Percentiles rank a stretch among this genome's conserved stretches.
Conservation (phyloP, 2,888 invertebrate species). For the Diarsia mendica region DNA sequence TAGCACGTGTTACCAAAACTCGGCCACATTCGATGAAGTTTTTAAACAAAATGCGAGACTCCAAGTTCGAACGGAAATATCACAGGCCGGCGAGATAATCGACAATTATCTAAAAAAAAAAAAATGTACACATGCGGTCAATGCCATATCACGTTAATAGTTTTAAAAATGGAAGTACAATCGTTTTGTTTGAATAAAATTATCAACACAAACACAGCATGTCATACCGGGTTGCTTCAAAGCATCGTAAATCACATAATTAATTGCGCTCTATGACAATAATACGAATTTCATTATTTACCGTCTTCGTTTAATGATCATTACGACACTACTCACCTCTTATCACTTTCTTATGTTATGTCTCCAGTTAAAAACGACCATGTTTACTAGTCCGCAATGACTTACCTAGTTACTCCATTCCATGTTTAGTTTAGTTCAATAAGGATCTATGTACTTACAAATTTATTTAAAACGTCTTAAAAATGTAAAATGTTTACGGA, state of each 20-base stretch:
- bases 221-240: conserved; percentile 11
- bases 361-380: neutral
- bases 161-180: conserved; percentile 24
- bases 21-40: conserved; percentile 49
- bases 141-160: conserved; percentile 31
- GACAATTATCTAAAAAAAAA: conserved; percentile 21
- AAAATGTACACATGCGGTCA: conserved; percentile 29
- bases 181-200: conserved; percentile 17
- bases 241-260: conserved; percentile 1
- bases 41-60: conserved; percentile 43
- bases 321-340: neutral
- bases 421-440: neutral
- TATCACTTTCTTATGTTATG: neutral
- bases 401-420: neutral
- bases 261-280: neutral
- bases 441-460: neutral
- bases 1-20: conserved; percentile 64
- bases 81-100: conserved; percentile 34
- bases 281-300: conserved; percentile 2
- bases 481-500: neutral
- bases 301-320: neutral
- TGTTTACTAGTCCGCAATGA: neutral
- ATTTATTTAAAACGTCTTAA: neutral
- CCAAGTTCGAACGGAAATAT: conserved; percentile 38
- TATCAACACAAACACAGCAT: neutral